Base-by-base conservation (phyloP, 2,888 invertebrate species). In the Coenonympha glycerion region DNA sequence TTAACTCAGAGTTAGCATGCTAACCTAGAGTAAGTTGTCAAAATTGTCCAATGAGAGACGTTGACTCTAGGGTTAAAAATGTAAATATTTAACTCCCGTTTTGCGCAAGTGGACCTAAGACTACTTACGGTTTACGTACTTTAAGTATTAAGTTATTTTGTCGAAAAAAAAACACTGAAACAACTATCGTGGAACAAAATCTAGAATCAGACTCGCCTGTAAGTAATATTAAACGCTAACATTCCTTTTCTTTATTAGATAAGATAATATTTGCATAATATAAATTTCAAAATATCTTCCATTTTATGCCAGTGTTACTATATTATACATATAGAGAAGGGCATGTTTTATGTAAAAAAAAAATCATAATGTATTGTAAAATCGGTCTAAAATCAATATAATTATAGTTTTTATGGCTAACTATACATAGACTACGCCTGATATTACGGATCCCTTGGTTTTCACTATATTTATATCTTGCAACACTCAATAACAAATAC, bases 201-300 rank as follows among this genome's bases (percentile, higher is more conserved):
- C 53, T 56, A 50, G 44, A 56, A 53, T 45, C 48, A 16, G 45
- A 40, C 51, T 54, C 49, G n/a, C 19, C 61, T 63, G 64, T 66
- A 79, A 78, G 73, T 80, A 69, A 73, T 70, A 66, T 71, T 82
- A 84, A 86, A 86, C 86, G 86, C 85, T 85, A 83, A 86, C 86
- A 86, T 84, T 85, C 74, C 77, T 75, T 70, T 66, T 64, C 68
- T 62, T 73, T 47, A 51, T 46, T 56, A 56, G 56, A 33, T 53
- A 53, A 50, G 50, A 40, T 13, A 47, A 53, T 21, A 49, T 46
- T 52, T 52, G 24, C 65, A 51, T 49, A 34, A 26, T 11, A 36
- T 2, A 21, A 16, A 16, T 45, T 52, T 60, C 49, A 57, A 60
- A 57, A 58, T 37, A 49, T 46, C 47, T 53, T 45, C 47, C 47